Evolutionary conservation across 2,888 invertebrate species (phyloP).

Genomic region (Gortyna flavago): DNA sequence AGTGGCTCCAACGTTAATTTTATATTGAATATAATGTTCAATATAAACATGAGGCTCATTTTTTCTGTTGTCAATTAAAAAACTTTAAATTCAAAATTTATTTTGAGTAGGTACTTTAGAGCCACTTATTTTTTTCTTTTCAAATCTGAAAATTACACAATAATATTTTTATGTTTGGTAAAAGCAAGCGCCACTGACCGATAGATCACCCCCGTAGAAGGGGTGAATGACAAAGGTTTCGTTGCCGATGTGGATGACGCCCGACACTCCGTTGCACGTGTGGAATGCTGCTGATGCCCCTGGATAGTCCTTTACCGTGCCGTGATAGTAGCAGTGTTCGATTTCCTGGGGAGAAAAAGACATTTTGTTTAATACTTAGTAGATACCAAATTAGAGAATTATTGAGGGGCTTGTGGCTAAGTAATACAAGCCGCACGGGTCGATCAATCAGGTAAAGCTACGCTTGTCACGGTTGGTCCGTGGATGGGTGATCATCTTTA

Average conservation of each 20-base stretch:
- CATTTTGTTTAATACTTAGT: neutral
- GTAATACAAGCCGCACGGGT: too few relatives aligned
- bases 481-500: too few relatives aligned
- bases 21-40: neutral
- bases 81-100: neutral
- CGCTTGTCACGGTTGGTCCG: too few relatives aligned
- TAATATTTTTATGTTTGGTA: neutral
- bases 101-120: neutral
- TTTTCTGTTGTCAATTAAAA: neutral
- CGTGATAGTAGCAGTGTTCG: conserved; percentile 99
- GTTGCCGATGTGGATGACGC: conserved; percentile 99
- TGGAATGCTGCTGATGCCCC: conserved; percentile 99
- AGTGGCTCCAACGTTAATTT: neutral
- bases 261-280: conserved; percentile 99
- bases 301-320: conserved; percentile 98
- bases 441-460: too few relatives aligned
- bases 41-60: neutral
- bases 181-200: conserved; percentile 93
- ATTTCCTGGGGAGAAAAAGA: conserved; percentile 92
- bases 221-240: conserved; percentile 99
- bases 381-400: neutral
- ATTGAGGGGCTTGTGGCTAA: neutral
- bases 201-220: conserved; percentile 98
- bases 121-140: neutral
- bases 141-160: neutral